Base-by-base conservation (phyloP, 2,797 vertebrate species). In the Gymnothorax javanicus region DNA sequence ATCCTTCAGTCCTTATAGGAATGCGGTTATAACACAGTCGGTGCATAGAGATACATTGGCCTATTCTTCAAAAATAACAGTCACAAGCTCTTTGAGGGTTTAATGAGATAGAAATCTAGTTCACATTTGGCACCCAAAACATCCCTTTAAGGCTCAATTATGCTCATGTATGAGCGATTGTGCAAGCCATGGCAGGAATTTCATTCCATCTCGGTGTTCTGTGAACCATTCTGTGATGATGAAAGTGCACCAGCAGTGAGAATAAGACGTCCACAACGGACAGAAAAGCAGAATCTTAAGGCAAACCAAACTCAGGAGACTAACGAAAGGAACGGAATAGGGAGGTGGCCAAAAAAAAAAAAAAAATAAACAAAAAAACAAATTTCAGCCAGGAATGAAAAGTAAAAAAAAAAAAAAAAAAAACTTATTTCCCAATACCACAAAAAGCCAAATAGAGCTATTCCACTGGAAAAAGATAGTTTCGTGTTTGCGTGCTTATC, bases 311-410 rank as follows among this genome's bases (percentile, higher is more conserved):
- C 11, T 73, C 71, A 73, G 71, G 43, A 27, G 33, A 50, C 5
- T 17, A 52, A 77, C 15, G 23, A 52, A 50, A 27, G 17, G 75
- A 79, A 79, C 9, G 7, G 33, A 4, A 54, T 20, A 52, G 75
- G 7, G 50, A 79, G 75, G 43, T 52, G 90, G 89, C 3, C 43
- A 88, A 86, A 86, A 1, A 86, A 2, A 23, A 85, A 77, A 85
- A 54, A 13, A n/a, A 17, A n/a, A n/a, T n/a, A n/a, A n/a, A n/a
- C n/a, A 73, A 87, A 60, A 0, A 56, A 2, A 1, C 1, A 1
- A 43, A 56, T 4, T 58, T 17, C 15, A 1, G 27, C 0, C 50
- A 84, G 54, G 7, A 84, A 59, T 50, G 9, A 60, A 50, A 84
- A 23, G 54, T 27, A 7, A 33, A 84, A 23, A 54, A 57, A 7